Base-by-base conservation (phyloP, 2,797 vertebrate genomes). In the Sebastes hubbsi region DNA sequence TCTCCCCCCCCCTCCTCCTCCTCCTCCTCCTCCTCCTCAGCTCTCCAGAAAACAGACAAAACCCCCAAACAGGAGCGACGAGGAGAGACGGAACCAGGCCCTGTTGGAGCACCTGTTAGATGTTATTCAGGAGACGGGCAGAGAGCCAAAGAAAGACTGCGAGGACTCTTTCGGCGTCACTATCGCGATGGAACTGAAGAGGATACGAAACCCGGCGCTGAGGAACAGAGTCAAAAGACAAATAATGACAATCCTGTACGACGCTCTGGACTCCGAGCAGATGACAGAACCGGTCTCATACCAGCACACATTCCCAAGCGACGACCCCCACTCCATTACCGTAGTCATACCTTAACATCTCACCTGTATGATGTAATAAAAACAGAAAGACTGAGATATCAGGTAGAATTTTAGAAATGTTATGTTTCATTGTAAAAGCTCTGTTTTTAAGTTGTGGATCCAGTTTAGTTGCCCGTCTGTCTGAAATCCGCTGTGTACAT, bases 221-320 rank as follows among this genome's bases (percentile, higher is more conserved):
- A 77, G 66, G 75, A 63, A 61, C 46, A 38, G 30, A 6, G 66
- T 70, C 12, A 62, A 64, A 20, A 56, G 49, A 32, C 59, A 63
- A 9, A 77, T 62, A 18, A 78, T 65, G 52, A 59, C 34, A 4
- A 13, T 64, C 5, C 8, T 69, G 8, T 70, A 55, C 0, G 76
- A 78, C 11, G 61, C 68, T 10, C 25, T 72, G 2, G 76, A 72
- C 36, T 78, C 52, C 22, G 61, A 78, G 42, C 63, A 61, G 38
- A 38, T 10, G 20, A 29, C 30, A 12, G 65, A 62, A 1, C n/a
- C 67, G 4, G 6, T 38, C 3, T 32, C 29, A 24, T 34, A 62
- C 42, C 71, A 59, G 6, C 25, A 49, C 25, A 12, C 42, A 12
- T 49, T 49, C 42, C 49, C 30, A 55, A 34, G 5, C 2, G 58